Conservation (phyloP, 1,140 invertebrate genomes). For the Triops cancriformis region DNA sequence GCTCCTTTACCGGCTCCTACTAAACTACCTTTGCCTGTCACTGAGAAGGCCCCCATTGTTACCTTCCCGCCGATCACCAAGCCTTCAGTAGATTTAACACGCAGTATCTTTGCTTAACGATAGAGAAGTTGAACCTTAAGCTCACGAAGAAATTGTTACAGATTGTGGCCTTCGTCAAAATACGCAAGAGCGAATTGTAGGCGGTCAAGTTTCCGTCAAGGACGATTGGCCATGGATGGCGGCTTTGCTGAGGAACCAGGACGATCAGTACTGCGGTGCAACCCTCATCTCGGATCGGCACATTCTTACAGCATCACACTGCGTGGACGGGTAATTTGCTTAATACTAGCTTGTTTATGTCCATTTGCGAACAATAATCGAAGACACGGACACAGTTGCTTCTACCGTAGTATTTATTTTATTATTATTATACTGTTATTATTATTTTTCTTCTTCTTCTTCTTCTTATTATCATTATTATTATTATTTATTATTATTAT, state of each 20-base stretch:
- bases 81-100: background rate
- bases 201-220: constrained; percentile 53
- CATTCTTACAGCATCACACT: constrained; percentile 72
- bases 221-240: constrained; percentile 77
- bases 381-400: too few species aligned
- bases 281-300: constrained; percentile 66
- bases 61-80: background rate
- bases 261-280: constrained; percentile 58
- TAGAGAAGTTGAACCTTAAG: background rate
- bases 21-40: background rate
- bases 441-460: too few species aligned
- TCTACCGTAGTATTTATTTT: too few species aligned
- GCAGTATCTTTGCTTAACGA: background rate
- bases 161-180: constrained; percentile 59
- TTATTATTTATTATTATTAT: too few species aligned
- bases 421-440: too few species aligned
- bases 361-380: background rate
- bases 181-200: constrained; percentile 47
- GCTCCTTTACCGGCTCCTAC: background rate
- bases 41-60: background rate
- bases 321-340: constrained; percentile 40
- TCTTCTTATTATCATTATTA: too few species aligned
- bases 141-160: constrained; percentile 31
- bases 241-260: constrained; percentile 49
- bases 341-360: background rate